A percentile compares a stretch with the other conserved stretches of the same genome.
Conservation (phyloP, 2,888 invertebrate species). For the Diarsia dahlii region DNA sequence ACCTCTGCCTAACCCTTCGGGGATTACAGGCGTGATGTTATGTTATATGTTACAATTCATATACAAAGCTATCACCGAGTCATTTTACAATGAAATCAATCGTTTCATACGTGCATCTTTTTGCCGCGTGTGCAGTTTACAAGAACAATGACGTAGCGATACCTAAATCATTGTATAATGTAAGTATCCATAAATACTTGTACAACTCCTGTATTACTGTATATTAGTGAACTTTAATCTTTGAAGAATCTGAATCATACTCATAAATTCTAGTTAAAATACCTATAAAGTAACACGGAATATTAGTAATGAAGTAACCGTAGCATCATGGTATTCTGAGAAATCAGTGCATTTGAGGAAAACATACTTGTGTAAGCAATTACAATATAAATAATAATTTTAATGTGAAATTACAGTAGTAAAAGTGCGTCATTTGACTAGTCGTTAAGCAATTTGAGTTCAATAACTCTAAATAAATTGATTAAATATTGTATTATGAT, state of each 20-base stretch:
- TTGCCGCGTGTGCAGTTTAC: constrained; percentile 10
- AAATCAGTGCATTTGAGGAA: constrained; percentile 52
- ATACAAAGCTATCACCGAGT: not conserved
- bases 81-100: constrained; percentile 4
- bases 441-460: too few relatives aligned
- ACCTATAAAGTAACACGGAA: constrained; percentile 3
- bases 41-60: not conserved
- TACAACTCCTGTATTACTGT: too few relatives aligned
- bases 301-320: constrained; percentile 27
- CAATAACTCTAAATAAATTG: too few relatives aligned
- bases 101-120: not conserved
- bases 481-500: too few relatives aligned
- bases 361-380: too few relatives aligned
- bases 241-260: constrained; percentile 39
- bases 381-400: too few relatives aligned
- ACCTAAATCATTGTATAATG: constrained; percentile 7
- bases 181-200: constrained; percentile 30
- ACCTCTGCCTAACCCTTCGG: too few relatives aligned
- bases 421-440: too few relatives aligned
- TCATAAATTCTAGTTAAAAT: constrained; percentile 12
- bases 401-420: too few relatives aligned
- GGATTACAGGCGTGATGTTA: too few relatives aligned
- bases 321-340: constrained; percentile 41
- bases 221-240: constrained; percentile 39
- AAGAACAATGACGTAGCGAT: constrained; percentile 22